These are phyloP conservation scores for Ophion ellenae DNA, from an alignment of 2,888 invertebrate genomes.

Conservation along the genomic window DNA sequence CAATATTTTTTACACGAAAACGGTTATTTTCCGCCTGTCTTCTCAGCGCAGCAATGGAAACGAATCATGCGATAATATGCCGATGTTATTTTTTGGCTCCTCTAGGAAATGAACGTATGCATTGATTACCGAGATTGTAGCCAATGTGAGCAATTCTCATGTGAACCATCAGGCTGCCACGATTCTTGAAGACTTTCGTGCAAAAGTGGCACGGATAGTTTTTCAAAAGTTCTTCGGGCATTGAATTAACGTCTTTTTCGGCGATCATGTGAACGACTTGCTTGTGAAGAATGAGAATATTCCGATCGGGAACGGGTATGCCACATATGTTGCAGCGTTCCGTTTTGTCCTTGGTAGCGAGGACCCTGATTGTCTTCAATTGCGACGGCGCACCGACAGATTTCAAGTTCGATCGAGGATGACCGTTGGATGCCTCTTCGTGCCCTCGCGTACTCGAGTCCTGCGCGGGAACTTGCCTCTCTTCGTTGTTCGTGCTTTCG, in stretches of 20 bases:
- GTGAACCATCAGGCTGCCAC: conserved; percentile 92
- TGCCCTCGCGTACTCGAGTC: conserved; percentile 9
- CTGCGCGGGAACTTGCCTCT: background rate
- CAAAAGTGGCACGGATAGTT: conserved; percentile 91
- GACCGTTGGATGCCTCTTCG: conserved; percentile 26
- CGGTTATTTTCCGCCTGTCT: background rate
- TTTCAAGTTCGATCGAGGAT: background rate
- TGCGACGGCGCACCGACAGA: conserved; percentile 62
- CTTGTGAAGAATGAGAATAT: conserved; percentile 90
- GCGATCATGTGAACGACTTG: conserved; percentile 86
- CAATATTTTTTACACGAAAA: background rate
- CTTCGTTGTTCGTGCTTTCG: background rate
- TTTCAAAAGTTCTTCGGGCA: conserved; percentile 82
- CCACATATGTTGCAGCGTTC: conserved; percentile 89
- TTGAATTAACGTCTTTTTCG: conserved; percentile 72
- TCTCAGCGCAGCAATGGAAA: background rate
- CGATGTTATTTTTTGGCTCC: background rate
- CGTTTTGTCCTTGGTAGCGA: conserved; percentile 82
- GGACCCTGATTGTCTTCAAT: conserved; percentile 70
- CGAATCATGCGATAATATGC: background rate
- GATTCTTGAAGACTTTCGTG: conserved; percentile 92
- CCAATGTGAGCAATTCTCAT: conserved; percentile 91
- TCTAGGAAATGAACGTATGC: too few relatives aligned
- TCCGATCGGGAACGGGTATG: conserved; percentile 88
- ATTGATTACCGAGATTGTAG: conserved; percentile 77